Evolutionary conservation across 2,113 vertebrate genomes (phyloP), one percentile per base, ranked within the genome.

Genomic region (Pteronura brasiliensis): DNA sequence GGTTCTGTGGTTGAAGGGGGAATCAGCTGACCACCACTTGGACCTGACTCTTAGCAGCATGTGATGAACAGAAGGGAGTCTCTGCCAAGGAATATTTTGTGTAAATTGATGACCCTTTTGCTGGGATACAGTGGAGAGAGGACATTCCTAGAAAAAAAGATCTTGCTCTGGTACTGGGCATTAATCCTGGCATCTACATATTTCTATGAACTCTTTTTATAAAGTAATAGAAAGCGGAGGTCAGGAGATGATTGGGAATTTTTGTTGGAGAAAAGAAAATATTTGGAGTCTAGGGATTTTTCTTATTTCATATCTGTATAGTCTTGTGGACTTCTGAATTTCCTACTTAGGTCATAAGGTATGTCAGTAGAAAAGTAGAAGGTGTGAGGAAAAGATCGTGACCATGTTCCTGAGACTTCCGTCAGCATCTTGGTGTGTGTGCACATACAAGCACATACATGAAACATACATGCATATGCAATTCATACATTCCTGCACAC

Each of bases 1-100:
- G 44, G 67, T 79, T 81, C 42, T 85, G 34, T 10, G 21, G 84
- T 65, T 76, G 36, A 88, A 83, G 77, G 79, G 29, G 79, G 52
- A 88, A 63, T 81, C 80, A 67, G 63, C 20, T 4, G 80, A 71
- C 69, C 80, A 82, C 86, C 82, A 27, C 71, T 85, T 84, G 80
- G 90, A 92, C 71, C 72, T 76, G 67, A 55, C 80, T 96, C 39
- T 65, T 85, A 84, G 76, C 81, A 88, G 76, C 21, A 10, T 49
- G 29, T 84, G 89, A 82, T 55, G 83, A 84, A 42, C 36, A 72
- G 72, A 82, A 88, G 80, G 85, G 65, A 61, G 34, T 65, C 82
- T 94, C 31, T 96, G 92, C 90, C 93, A 95, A 88, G 55, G 49
- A 90, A 71, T 27, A 52, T 42, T 94, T 74, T 79, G 47, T 96